Base-by-base conservation (phyloP, 2,797 vertebrate genomes). In the Coreius guichenoti region DNA sequence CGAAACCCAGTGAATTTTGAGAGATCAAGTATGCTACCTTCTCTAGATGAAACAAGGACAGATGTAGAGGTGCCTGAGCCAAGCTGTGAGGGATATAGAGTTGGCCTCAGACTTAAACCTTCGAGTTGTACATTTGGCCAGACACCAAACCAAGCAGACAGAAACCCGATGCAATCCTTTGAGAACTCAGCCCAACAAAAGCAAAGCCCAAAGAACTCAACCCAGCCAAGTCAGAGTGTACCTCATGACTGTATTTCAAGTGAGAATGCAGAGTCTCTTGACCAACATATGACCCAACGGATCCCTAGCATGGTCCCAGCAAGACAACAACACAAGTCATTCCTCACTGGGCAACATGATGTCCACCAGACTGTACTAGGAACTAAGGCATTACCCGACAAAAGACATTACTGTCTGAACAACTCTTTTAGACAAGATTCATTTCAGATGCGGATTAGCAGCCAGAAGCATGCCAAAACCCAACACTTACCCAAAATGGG, bases 1-100 rank as follows among this genome's bases (percentile, higher is more conserved):
- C 95, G 93, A 89, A 96, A 97, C 88, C 96, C 96, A 0, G 93
- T 95, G 7, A 88, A 89, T 81, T 95, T 96, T 9, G 93, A 94
- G 82, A 94, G 93, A 1, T 93, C 92, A 11, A 91, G 87, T 19
- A 92, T 92, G 84, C 86, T 95, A 1, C 91, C 91, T n/a, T 93
- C 94, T 36, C 86, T 96, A 81, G 95, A 96, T 75, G 95, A 97
- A 90, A 87, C 91, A 0, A 83, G 92, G 67, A 80, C 77, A 8
- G 89, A 90, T 12, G 17, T 94, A 90, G 45, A 94, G 3, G 5
- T 91, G 92, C 93, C 91, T 94, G 56, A 96, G 13, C 0, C 88
- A 84, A 33, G 21, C 63, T 85, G 89, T 68, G 90, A 84, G 33
- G 83, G 56, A 75, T 80, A 87, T 70, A 69, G 56, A 47, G 31